phyloP scores from a whole-genome alignment of 92 coral and sea anemone genomes.

The Zoanthus gigantus region DNA sequence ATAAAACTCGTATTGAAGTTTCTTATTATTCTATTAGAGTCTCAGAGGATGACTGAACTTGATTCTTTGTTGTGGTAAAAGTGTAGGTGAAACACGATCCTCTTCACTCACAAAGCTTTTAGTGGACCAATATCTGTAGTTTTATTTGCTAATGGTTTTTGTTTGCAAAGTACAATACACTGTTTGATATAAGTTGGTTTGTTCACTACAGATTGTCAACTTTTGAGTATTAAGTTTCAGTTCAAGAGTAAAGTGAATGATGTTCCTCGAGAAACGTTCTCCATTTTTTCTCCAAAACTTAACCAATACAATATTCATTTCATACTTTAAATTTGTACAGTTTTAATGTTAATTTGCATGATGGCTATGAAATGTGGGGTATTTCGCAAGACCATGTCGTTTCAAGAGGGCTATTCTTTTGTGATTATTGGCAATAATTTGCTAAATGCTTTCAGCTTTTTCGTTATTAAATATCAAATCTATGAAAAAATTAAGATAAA shows the following conservation, averaged over 20 bases:
- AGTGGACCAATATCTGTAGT: neutral
- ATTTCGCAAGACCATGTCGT: neutral
- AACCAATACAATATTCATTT: neutral
- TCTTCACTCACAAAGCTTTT: constrained; percentile 21
- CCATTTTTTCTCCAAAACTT: neutral
- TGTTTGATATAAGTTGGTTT: neutral
- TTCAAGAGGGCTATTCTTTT: neutral
- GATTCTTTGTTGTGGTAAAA: constrained; percentile 27
- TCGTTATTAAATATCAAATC: neutral
- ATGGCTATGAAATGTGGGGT: neutral
- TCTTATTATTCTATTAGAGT: constrained; percentile 14
- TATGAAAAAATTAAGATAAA: neutral
- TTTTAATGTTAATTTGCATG: neutral
- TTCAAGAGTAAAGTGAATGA: neutral
- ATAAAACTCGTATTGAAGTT: neutral
- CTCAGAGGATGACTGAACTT: neutral
- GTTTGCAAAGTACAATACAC: neutral
- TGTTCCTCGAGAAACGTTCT: neutral
- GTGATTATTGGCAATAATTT: neutral
- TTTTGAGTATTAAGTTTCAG: neutral
- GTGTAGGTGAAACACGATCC: constrained; percentile 32
- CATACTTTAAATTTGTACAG: neutral
- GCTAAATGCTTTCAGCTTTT: neutral
- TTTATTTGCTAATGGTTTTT: neutral
- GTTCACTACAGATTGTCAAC: neutral